Base-by-base conservation (phyloP, 2,113 vertebrate genomes). In the Struthidea cinerea region DNA sequence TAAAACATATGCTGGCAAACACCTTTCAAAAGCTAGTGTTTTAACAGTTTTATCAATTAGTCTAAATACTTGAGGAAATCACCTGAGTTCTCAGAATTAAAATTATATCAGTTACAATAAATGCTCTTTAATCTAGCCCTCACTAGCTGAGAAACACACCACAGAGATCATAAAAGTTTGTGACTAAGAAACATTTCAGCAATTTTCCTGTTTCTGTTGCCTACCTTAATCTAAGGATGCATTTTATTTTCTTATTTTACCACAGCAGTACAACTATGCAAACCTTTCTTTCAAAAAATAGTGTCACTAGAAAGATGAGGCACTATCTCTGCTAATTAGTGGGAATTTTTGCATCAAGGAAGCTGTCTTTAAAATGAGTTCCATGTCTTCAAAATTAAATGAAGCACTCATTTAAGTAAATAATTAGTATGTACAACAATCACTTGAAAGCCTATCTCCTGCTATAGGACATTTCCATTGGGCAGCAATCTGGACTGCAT, bases 361-460 rank as follows among this genome's bases (percentile, higher is more conserved):
- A 97, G 65, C 73, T 70, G 73, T 73, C 94, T 94, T 95, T 89
- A 96, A 97, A 96, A 49, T 90, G 13, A 75, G 82, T 37, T 83
- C 73, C 26, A 86, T 70, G 71, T 63, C 91, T 95, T 92, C 87
- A 97, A 95, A 97, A 97, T 95, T 94, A 97, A 96, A 96, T 77
- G 79, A 97, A 96, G 84, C 44, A 89, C 78, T 95, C 89, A 76
- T 97, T 95, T 97, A 95, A 93, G 95, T 96, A 98, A 97, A 82
- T 97, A 97, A 97, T 98, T 97, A 97, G 93, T 87, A 97, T 92
- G 61, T 95, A 94, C 56, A 97, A 97, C 95, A 96, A 97, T 95
- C 95, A 93, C 83, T 98, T 96, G 35, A 96, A 97, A 97, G 92
- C 96, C 84, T 97, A 87, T 96, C 85, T 96, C 87, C 85, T 95